phyloP scores from a whole-genome alignment of 2,888 invertebrate genomes.

The Protophormia terraenovae region DNA sequence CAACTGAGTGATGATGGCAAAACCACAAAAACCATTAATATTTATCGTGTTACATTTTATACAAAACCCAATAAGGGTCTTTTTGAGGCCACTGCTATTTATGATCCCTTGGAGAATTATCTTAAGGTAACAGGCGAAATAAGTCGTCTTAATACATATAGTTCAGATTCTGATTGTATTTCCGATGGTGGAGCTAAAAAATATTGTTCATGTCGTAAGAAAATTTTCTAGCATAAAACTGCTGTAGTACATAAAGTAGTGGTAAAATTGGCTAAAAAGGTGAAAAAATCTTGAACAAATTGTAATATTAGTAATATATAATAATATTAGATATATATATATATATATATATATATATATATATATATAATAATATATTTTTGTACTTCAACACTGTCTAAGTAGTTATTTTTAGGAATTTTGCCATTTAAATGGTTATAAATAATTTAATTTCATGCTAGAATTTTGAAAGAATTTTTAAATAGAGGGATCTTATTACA shows the following conservation, averaged over 20 bases:
- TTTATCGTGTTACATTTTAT: slow-evolving; percentile 87
- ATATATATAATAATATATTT: slow-evolving; percentile 31
- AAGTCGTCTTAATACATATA: slow-evolving; percentile 84
- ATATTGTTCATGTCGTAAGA: slow-evolving; percentile 83
- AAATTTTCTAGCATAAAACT: slow-evolving; percentile 66
- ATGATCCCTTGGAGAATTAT: slow-evolving; percentile 75
- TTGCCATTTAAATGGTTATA: too few relatives aligned
- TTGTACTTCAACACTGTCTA: slow-evolving; percentile 21
- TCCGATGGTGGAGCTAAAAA: slow-evolving; percentile 83
- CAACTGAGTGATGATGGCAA: slow-evolving; percentile 52
- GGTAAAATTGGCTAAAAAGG: slow-evolving; percentile 25
- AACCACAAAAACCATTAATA: slow-evolving; percentile 71
- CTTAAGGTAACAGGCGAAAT: slow-evolving; percentile 84
- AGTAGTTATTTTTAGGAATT: too few relatives aligned
- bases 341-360: too few relatives aligned
- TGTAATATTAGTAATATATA: too few relatives aligned
- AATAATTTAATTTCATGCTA: too few relatives aligned
- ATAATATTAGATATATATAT: too few relatives aligned
- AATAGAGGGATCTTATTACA: too few relatives aligned
- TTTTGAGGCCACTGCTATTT: slow-evolving; percentile 87
- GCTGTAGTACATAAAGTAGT: slow-evolving; percentile 32
- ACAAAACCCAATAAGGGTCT: slow-evolving; percentile 86
- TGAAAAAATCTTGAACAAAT: not conserved
- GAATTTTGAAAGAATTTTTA: too few relatives aligned
- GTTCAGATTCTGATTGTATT: slow-evolving; percentile 82